A percentile compares a stretch with the other conserved stretches of the same genome.
phyloP scores from a whole-genome alignment of 2,113 vertebrate genomes.

The Heterotilapia buettikoferi region DNA sequence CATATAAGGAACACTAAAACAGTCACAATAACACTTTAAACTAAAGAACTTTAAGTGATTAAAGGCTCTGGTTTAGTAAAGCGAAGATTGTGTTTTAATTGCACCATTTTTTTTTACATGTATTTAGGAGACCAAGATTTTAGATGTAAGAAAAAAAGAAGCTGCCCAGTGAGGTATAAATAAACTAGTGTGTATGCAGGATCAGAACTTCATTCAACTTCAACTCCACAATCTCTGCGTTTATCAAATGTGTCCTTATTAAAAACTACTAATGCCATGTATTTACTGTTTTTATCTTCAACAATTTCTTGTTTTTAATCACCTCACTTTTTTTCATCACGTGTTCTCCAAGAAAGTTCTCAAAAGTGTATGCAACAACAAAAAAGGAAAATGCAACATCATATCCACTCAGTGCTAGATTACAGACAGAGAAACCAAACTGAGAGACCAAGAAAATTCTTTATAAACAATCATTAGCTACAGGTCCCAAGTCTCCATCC shows the following conservation, averaged over 20 bases:
- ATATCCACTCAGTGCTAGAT: neutral
- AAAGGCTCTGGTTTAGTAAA: neutral
- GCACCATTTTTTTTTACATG: neutral
- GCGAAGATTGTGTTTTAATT: neutral
- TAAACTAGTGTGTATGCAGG: neutral
- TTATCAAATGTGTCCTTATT: neutral
- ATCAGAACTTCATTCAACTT: neutral
- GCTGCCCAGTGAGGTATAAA: neutral
- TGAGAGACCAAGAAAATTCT: neutral
- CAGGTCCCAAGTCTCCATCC: neutral
- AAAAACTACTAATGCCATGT: neutral
- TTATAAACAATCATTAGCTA: slow-evolving; percentile 29
- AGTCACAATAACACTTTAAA: neutral
- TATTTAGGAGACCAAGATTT: neutral
- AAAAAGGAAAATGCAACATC: neutral
- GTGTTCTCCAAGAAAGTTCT: neutral
- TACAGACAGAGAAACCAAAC: neutral
- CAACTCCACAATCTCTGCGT: neutral
- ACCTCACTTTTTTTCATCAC: neutral
- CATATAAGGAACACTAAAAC: neutral
- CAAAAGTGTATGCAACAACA: neutral
- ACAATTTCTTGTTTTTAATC: neutral
- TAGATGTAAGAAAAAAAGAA: neutral
- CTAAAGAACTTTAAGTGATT: neutral
- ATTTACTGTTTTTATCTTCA: neutral